A percentile compares a stretch with the other conserved stretches of the same genome.
These are phyloP conservation scores for Rhizoglyphus robini DNA, from an alignment of 1,140 invertebrate genomes.

Conservation along the genomic window DNA sequence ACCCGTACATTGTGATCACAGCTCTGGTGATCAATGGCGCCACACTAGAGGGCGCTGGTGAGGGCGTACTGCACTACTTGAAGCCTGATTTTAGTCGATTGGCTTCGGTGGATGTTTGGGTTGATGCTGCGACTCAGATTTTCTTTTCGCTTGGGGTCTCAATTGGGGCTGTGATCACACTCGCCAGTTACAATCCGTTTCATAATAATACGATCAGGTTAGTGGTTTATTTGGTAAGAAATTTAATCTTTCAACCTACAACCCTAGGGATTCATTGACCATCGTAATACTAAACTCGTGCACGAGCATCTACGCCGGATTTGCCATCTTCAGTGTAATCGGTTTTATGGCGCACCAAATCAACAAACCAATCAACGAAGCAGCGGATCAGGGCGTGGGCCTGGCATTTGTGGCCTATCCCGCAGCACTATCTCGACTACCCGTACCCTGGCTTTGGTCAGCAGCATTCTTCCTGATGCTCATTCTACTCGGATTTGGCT, in stretches of 20 bases:
- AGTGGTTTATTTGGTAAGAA: neutral
- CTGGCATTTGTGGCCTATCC: too few species aligned
- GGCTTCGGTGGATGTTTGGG: slow-evolving; percentile 35
- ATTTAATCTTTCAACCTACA: too few species aligned
- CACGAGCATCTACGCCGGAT: slow-evolving; percentile 9
- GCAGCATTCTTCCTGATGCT: too few species aligned
- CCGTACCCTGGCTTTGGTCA: too few species aligned
- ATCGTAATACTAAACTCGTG: slow-evolving; percentile 3
- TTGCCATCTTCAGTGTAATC: too few species aligned
- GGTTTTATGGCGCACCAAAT: too few species aligned
- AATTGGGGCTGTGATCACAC: slow-evolving; percentile 40
- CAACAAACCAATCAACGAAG: neutral
- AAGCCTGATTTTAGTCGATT: slow-evolving; percentile 61
- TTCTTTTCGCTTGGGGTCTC: slow-evolving; percentile 39
- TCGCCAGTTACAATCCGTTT: slow-evolving; percentile 38
- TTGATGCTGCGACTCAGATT: slow-evolving; percentile 38
- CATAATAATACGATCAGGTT: slow-evolving; percentile 34
- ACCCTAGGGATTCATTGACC: neutral
- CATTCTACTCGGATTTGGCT: slow-evolving; percentile 43
- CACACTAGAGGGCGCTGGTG: slow-evolving; percentile 70
- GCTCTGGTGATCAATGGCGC: slow-evolving; percentile 87
- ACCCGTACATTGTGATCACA: slow-evolving; percentile 84
- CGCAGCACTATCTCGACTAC: slow-evolving; percentile 33
- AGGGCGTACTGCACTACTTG: too few species aligned
- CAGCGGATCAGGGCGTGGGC: neutral